A percentile compares a stretch with the other conserved stretches of the same genome.
Evolutionary conservation across 2,797 vertebrate genomes (phyloP).

Genomic region (Spinibarbus caldwelli): DNA sequence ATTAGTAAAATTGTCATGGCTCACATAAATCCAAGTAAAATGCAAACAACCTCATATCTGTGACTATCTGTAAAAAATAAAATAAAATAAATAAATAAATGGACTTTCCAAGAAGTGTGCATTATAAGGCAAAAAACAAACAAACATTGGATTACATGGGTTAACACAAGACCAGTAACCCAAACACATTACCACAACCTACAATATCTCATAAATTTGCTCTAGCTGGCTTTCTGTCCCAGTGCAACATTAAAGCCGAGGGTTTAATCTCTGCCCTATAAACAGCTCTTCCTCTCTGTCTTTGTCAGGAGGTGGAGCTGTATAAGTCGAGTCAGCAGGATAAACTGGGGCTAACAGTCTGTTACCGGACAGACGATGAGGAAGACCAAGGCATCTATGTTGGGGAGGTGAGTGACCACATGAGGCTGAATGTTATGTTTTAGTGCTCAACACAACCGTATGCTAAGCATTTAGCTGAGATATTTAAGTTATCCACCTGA

Average conservation of each 20-base stretch:
- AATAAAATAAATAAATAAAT: too few species aligned
- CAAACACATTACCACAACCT: background rate
- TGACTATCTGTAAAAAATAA: background rate
- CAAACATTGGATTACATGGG: background rate
- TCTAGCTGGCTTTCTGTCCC: constrained; percentile 13
- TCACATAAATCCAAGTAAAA: too few species aligned
- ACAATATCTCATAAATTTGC: constrained; percentile 3
- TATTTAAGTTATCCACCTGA: background rate
- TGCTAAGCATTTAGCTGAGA: background rate
- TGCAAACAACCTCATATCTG: too few species aligned
- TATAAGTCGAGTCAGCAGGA: constrained; percentile 89
- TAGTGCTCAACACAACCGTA: background rate
- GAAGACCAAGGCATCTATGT: constrained; percentile 92
- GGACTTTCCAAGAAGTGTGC: too few species aligned
- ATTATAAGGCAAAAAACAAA: too few species aligned
- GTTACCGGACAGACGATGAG: constrained; percentile 90
- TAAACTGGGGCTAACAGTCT: constrained; percentile 91
- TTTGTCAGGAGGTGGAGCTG: constrained; percentile 86
- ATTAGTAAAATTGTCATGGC: too few species aligned
- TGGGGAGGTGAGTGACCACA: constrained; percentile 80
- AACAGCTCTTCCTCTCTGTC: constrained; percentile 37
- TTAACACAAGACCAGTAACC: background rate
- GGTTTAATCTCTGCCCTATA: constrained; percentile 38
- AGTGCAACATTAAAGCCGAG: constrained; percentile 5
- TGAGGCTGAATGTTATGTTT: background rate